These are phyloP conservation scores for Pollachius pollachius DNA, from an alignment of 2,113 vertebrate species.

Conservation along the genomic window DNA sequence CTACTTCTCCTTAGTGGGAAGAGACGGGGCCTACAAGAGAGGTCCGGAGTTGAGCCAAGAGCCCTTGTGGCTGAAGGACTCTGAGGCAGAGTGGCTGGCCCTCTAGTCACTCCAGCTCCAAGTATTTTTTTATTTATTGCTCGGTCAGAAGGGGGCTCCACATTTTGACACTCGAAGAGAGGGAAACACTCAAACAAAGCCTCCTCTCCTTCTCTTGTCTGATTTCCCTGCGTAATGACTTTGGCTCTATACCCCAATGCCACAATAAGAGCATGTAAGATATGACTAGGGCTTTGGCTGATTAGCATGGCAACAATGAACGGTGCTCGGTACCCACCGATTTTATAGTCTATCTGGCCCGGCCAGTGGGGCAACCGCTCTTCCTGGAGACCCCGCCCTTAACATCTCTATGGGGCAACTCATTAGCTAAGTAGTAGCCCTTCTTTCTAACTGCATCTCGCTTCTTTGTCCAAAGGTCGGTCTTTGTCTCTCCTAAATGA, in stretches of 20 bases:
- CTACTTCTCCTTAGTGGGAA: slow-evolving; percentile 46
- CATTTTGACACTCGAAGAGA: slow-evolving; percentile 67
- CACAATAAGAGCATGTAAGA: slow-evolving; percentile 64
- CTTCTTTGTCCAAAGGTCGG: slow-evolving; percentile 76
- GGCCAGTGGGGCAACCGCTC: slow-evolving; percentile 64
- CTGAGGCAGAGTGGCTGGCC: slow-evolving; percentile 42
- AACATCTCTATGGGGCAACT: slow-evolving; percentile 83
- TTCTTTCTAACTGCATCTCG: slow-evolving; percentile 79
- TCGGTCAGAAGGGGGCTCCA: slow-evolving; percentile 36
- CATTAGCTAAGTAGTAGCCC: slow-evolving; percentile 87
- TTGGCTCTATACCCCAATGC: slow-evolving; percentile 31
- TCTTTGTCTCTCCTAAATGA: slow-evolving; percentile 84
- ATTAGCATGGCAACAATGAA: slow-evolving; percentile 74
- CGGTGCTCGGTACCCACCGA: slow-evolving; percentile 55
- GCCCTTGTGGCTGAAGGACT: slow-evolving; percentile 57
- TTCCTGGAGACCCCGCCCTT: slow-evolving; percentile 72
- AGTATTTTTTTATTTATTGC: slow-evolving; percentile 52
- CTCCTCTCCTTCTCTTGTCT: slow-evolving; percentile 64
- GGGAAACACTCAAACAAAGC: slow-evolving; percentile 60
- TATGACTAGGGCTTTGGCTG: slow-evolving; percentile 48
- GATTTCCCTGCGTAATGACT: slow-evolving; percentile 71
- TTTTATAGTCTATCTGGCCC: slow-evolving; percentile 67
- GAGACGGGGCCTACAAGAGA: slow-evolving; percentile 10
- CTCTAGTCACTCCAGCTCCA: slow-evolving; percentile 34
- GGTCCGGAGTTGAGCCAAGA: slow-evolving; percentile 28